Percentiles rank a stretch among this genome's conserved stretches.
phyloP scores from a whole-genome alignment of 2,797 vertebrate genomes.

The Pogonophryne albipinna region DNA sequence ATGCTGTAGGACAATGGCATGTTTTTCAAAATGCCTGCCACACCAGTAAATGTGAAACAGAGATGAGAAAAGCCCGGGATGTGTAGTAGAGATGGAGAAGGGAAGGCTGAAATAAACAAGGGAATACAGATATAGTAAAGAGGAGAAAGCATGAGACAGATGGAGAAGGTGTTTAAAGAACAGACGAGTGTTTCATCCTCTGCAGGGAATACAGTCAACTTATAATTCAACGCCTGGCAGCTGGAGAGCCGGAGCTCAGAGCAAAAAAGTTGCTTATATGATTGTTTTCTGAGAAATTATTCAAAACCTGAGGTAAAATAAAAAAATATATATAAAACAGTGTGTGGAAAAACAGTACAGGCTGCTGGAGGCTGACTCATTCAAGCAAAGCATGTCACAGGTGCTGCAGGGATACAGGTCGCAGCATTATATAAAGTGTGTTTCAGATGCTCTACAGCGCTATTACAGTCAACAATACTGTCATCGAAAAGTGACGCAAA shows the following conservation, averaged over 20 bases:
- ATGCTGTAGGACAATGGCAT: too few species aligned
- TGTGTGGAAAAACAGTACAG: not conserved
- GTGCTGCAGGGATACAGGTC: not conserved
- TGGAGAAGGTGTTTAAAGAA: constrained; percentile 5
- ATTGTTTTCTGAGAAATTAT: constrained; percentile 42
- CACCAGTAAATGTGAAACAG: too few species aligned
- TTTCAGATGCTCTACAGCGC: too few species aligned
- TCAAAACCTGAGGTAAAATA: constrained; percentile 7
- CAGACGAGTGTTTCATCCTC: constrained; percentile 21
- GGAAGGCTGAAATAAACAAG: not conserved
- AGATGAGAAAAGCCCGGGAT: not conserved
- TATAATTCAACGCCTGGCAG: constrained; percentile 44
- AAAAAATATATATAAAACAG: constrained; percentile 24
- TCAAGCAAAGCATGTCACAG: not conserved
- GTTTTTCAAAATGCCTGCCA: too few species aligned
- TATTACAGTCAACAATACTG: too few species aligned
- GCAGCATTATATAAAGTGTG: not conserved
- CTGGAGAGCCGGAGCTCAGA: constrained; percentile 37
- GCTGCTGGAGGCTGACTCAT: constrained; percentile 7
- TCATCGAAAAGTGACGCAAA: too few species aligned
- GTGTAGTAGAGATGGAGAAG: not conserved
- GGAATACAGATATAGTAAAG: not conserved
- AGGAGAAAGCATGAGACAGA: constrained; percentile 6
- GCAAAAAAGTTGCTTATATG: constrained; percentile 6
- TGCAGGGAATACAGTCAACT: constrained; percentile 38